Base-by-base conservation (phyloP, 2,888 invertebrate genomes). In the Sarcophaga rosellei region DNA sequence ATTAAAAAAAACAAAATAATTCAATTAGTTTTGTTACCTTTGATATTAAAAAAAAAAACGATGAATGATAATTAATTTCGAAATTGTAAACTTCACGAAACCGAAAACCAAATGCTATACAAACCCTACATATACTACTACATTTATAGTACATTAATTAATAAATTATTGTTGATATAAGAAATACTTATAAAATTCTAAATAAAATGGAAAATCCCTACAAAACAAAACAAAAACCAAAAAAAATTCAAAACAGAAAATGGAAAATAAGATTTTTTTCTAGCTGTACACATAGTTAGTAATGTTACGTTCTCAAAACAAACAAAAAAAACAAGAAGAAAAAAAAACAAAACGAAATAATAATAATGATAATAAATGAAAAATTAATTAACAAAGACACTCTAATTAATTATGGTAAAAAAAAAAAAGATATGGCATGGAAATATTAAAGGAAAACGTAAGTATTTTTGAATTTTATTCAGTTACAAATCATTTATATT, bases 241-340 rank as follows among this genome's bases (percentile, higher is more conserved):
- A 65, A n/a, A n/a, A n/a, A n/a, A n/a, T n/a, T n/a, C 44, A n/a
- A 45, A 61, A 45, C 25, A 76, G n/a, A 62, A 21, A 66, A 53
- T 70, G 20, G 12, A 35, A 84, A 77, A 25, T 15, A 84, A 84
- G 75, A 57, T 78, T 65, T 84, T 85, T 81, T 45, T 61, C 81
- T 77, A 73, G 35, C 8, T 35, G 35, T 35, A 10, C 35, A 3
- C 35, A 35, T 23, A 35, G 35, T 35, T 35, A 35, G 35, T 35
- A 35, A 86, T 83, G 69, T 81, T 69, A 82, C n/a, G 81, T 86
- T 86, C 73, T 76, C 73, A 80, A 82, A 80, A 84, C 15, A 59
- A 75, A 59, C 65, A 63, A 17, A 35, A 62, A 69, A 73, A 72
- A 69, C 59, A 57, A 25, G 0, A 63, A n/a, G n/a, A 74, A 57